Evolutionary conservation across 1,140 invertebrate genomes (phyloP).

Genomic region (Pemphigus obesinymphae): DNA sequence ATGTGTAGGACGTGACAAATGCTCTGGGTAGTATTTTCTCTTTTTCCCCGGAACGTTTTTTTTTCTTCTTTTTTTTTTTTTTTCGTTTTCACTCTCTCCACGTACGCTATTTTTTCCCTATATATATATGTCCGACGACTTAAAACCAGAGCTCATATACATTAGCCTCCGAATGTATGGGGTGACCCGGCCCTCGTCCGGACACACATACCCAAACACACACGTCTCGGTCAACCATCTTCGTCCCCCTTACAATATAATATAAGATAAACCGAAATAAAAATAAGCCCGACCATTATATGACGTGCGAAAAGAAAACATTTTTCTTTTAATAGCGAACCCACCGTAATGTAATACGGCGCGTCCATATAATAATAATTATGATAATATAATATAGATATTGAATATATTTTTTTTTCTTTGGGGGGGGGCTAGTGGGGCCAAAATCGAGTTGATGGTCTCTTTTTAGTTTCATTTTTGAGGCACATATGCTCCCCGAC

Average conservation of each 20-base stretch:
- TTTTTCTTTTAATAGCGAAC: too few species aligned
- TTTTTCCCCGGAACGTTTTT: conserved; percentile 14
- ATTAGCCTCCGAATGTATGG: conserved; percentile 37
- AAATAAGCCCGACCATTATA: background rate
- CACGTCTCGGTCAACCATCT: conserved; percentile 2
- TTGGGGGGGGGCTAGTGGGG: too few species aligned
- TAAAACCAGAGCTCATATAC: conserved; percentile 38
- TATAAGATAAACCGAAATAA: background rate
- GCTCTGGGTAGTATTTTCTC: conserved; percentile 30
- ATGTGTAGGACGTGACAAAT: conserved; percentile 42
- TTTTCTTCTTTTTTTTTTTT: background rate
- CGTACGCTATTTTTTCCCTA: background rate
- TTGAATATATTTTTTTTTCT: too few species aligned
- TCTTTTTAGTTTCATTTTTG: too few species aligned
- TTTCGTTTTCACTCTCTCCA: background rate
- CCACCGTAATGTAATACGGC: too few species aligned
- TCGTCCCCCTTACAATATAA: too few species aligned
- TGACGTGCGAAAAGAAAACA: too few species aligned
- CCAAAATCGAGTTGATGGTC: too few species aligned
- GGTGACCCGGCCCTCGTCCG: background rate
- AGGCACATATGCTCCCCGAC: too few species aligned
- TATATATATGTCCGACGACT: background rate
- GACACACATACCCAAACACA: background rate
- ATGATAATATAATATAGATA: too few species aligned
- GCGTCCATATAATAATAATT: too few species aligned